Percentiles rank a stretch among this genome's conserved stretches.
Conservation (phyloP, 2,888 invertebrate species). For the Acleris sparsana region DNA sequence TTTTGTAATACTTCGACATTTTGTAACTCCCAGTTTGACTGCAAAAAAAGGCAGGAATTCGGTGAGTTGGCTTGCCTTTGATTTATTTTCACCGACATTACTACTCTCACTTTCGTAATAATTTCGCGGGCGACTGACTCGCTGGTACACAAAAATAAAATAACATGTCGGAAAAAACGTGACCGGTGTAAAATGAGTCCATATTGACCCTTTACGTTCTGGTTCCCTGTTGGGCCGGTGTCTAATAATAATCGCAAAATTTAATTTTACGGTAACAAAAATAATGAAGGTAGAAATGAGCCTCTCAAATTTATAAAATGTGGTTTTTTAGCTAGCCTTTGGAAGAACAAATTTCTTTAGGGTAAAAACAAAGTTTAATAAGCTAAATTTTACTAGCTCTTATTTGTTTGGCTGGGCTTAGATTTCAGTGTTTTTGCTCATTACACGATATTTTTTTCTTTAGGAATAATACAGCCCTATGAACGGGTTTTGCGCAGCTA, state of each 20-base stretch:
- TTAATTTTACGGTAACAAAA: slow-evolving; percentile 24
- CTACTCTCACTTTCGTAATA: no score
- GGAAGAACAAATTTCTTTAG: slow-evolving; percentile 11
- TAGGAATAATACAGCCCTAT: neutral
- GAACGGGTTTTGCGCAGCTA: no score
- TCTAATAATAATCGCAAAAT: slow-evolving; percentile 26
- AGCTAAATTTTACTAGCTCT: slow-evolving; percentile 18
- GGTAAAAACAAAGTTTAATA: slow-evolving; percentile 21
- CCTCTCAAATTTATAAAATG: slow-evolving; percentile 24
- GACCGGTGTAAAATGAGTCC: slow-evolving; percentile 2
- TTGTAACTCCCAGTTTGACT: no score
- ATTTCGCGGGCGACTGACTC: no score
- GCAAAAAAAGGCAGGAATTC: no score
- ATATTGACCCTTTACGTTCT: neutral
- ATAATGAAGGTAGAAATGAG: slow-evolving; percentile 29
- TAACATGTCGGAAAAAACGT: no score
- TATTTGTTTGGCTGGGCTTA: slow-evolving; percentile 17
- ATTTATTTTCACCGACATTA: no score
- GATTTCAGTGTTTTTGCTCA: slow-evolving; percentile 2
- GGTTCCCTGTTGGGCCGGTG: slow-evolving; percentile 10
- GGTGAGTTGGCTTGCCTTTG: no score
- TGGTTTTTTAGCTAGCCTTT: slow-evolving; percentile 9
- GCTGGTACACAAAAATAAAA: no score
- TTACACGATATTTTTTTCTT: neutral
- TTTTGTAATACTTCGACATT: no score